Percentiles rank a stretch among this genome's conserved stretches.
phyloP scores from a whole-genome alignment of 2,888 invertebrate genomes.

The Yponomeuta plumbellus region DNA sequence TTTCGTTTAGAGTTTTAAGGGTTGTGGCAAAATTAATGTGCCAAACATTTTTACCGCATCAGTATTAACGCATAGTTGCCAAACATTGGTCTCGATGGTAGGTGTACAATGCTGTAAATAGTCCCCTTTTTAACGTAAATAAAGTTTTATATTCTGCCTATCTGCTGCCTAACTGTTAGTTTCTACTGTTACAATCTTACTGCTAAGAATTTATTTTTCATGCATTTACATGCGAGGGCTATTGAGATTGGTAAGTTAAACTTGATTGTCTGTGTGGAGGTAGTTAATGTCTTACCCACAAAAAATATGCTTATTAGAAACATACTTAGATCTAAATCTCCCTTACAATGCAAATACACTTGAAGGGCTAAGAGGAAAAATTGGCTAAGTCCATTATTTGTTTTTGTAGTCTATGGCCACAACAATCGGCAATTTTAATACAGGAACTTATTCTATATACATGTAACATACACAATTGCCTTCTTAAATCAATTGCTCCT shows the following conservation, averaged over 20 bases:
- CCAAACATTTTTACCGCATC: constrained; percentile 77
- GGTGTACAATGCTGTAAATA: constrained; percentile 68
- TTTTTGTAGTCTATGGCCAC: too few species aligned
- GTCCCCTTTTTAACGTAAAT: constrained; percentile 42
- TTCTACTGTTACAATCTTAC: constrained; percentile 41
- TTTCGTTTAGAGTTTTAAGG: constrained; percentile 58
- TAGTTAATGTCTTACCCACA: background rate
- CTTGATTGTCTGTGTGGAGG: constrained; percentile 25
- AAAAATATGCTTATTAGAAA: too few species aligned
- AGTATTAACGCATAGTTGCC: constrained; percentile 74
- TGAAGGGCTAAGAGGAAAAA: too few species aligned
- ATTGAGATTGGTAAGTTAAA: constrained; percentile 56
- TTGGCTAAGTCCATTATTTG: too few species aligned
- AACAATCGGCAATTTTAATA: too few species aligned
- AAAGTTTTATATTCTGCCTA: constrained; percentile 48
- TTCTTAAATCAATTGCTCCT: too few species aligned
- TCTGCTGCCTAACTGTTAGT: constrained; percentile 31
- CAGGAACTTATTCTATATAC: too few species aligned
- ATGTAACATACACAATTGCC: too few species aligned
- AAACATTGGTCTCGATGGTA: constrained; percentile 62
- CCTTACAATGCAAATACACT: too few species aligned
- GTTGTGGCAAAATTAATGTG: constrained; percentile 61
- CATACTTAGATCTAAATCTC: too few species aligned
- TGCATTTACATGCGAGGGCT: constrained; percentile 68
- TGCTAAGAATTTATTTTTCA: constrained; percentile 61